A percentile compares a stretch with the other conserved stretches of the same genome.
Evolutionary conservation across 1,140 invertebrate species (phyloP).

Genomic region (Cyphomyrmex costatus): DNA sequence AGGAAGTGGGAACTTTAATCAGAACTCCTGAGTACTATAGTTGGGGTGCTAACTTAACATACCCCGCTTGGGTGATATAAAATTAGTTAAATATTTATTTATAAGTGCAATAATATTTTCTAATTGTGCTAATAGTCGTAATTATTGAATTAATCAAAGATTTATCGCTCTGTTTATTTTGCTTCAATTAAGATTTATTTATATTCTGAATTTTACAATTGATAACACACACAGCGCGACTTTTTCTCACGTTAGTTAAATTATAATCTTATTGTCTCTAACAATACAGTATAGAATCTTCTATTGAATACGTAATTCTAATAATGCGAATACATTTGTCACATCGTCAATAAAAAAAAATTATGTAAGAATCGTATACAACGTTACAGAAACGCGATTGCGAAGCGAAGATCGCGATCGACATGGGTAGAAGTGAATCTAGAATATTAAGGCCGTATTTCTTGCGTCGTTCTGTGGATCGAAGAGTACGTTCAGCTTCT

Average conservation of each 20-base stretch:
- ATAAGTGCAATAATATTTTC: neutral
- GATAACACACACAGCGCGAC: neutral
- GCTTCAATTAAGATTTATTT: slow-evolving; percentile 11
- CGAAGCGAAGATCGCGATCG: slow-evolving; percentile 11
- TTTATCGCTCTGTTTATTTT: neutral
- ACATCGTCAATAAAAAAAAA: neutral
- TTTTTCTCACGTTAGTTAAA: neutral
- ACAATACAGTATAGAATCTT: neutral
- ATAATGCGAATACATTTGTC: neutral
- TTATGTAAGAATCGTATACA: neutral
- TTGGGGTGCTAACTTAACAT: no score
- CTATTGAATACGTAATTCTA: neutral
- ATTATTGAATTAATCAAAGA: neutral
- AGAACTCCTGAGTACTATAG: no score
- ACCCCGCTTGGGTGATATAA: neutral
- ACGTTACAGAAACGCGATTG: slow-evolving; percentile 1
- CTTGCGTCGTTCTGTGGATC: slow-evolving; percentile 38
- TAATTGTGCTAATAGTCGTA: neutral
- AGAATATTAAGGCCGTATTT: slow-evolving; percentile 54
- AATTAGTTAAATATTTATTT: neutral
- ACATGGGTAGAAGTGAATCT: neutral
- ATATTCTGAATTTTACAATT: neutral
- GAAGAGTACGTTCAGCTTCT: slow-evolving; percentile 48
- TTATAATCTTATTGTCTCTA: neutral
- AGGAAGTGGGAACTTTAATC: no score